Evolutionary conservation across 2,113 vertebrate genomes (phyloP), one percentile per base, ranked within the genome.

Genomic region (Ceyx margarethae): DNA sequence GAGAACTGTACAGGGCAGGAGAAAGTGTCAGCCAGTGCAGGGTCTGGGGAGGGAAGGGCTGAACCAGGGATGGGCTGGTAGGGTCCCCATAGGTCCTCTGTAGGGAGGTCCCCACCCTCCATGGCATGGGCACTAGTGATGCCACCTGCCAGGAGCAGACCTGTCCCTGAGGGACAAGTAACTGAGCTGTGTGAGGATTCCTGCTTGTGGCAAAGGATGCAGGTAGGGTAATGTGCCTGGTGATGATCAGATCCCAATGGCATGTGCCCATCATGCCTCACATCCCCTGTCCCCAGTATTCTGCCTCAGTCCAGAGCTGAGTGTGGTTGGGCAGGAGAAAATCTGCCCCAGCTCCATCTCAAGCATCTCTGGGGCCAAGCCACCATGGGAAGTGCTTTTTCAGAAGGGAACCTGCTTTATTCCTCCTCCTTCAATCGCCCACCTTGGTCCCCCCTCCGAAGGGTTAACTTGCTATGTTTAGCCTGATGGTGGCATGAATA

Each of bases 1-100:
- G 99, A 99, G 97, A 99, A 99, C 99, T 99, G 97, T 21, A 61
- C 23, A 4, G 60, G n/a, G 89, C 25, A 93, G 61, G 85, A 90
- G n/a, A 37, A 29, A 69, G 15, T 1, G 8, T 95, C 50, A 89
- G 85, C n/a, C 4, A 13, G 37, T 28, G 69, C 16, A 46, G 45
- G 46, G 37, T 35, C 13, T n/a, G 18, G 15, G 20, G 50, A 82
- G 17, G 46, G 37, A 66, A 62, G 50, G 43, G 26, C 53, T 83
- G 60, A 26, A 26, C 21, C 33, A 15, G 15, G 20, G 14, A 35
- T 40, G 21, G 42, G 61, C 35, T 86, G 81, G 65, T 48, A 72
- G 35, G 26, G 40, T 65, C 46, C 42, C 11, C 14, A 4, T 0
- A 1, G 54, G 33, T 54, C 26, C 29, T 29, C 58, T 37, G 58